phyloP scores from a whole-genome alignment of 2,888 invertebrate species.

The Apomyelois bistriatella region DNA sequence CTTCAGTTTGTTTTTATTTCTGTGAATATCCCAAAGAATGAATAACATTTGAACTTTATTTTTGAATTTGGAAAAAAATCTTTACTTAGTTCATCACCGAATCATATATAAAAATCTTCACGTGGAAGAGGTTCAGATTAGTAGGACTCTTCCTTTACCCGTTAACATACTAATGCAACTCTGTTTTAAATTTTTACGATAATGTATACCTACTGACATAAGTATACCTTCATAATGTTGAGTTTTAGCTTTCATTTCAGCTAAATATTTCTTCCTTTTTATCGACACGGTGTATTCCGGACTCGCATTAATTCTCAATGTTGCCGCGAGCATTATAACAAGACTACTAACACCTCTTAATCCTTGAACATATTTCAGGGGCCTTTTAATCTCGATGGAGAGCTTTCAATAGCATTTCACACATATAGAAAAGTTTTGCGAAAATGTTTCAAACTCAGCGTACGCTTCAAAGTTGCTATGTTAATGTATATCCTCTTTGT shows the following conservation, averaged over 20 bases:
- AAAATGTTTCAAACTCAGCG: slow-evolving; percentile 71
- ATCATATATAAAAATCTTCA: too few species aligned
- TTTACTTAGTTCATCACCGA: too few species aligned
- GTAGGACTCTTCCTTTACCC: too few species aligned
- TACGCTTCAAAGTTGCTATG: slow-evolving; percentile 62
- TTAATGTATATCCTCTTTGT: slow-evolving; percentile 77
- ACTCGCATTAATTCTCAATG: slow-evolving; percentile 41
- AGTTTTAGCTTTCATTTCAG: background rate
- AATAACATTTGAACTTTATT: too few species aligned
- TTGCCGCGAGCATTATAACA: slow-evolving; percentile 43
- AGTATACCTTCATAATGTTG: too few species aligned
- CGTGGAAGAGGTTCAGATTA: too few species aligned
- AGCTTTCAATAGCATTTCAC: slow-evolving; percentile 74
- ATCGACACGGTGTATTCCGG: slow-evolving; percentile 6
- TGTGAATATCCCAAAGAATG: too few species aligned
- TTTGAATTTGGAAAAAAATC: too few species aligned
- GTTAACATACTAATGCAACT: too few species aligned
- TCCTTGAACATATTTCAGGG: slow-evolving; percentile 70
- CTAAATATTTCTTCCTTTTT: background rate
- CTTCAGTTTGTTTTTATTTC: too few species aligned
- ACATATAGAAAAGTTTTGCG: slow-evolving; percentile 72
- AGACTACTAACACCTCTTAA: slow-evolving; percentile 63
- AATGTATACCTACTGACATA: too few species aligned
- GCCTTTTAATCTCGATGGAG: slow-evolving; percentile 69
- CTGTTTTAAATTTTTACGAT: too few species aligned